Evolutionary conservation across 2,797 vertebrate species (phyloP).

Genomic region (Liasis olivaceus): DNA sequence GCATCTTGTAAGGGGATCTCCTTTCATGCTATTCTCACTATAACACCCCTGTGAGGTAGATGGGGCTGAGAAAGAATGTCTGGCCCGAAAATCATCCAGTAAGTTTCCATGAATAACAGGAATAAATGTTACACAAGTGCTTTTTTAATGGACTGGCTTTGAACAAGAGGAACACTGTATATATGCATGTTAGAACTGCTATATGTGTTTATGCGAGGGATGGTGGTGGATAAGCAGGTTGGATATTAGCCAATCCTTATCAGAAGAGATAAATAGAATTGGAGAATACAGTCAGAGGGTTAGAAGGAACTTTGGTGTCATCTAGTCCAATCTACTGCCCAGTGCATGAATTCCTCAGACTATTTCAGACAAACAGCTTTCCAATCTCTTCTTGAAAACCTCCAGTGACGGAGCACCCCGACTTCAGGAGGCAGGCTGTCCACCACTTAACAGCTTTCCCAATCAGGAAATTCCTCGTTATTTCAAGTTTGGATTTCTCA

Average conservation of each 20-base stretch:
- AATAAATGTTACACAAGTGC: not conserved
- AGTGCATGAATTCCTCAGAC: not conserved
- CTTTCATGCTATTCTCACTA: not conserved
- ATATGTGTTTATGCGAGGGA: not conserved
- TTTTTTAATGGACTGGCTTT: not conserved
- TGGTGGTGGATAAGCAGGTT: not conserved
- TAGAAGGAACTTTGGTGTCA: not conserved
- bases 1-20: not conserved
- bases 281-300: too few relatives aligned
- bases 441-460: not conserved
- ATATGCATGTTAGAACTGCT: not conserved
- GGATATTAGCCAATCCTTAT: not conserved
- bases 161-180: not conserved
- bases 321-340: not conserved
- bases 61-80: not conserved
- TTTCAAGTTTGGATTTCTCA: not conserved
- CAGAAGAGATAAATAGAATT: not conserved
- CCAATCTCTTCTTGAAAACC: not conserved
- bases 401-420: not conserved
- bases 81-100: not conserved
- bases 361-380: not conserved
- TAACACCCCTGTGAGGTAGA: not conserved
- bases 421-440: not conserved
- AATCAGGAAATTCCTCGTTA: not conserved
- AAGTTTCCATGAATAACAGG: not conserved